A percentile compares a stretch with the other conserved stretches of the same genome.
These are phyloP conservation scores for Lasioglossum morio DNA, from an alignment of 2,888 invertebrate genomes.

Conservation along the genomic window DNA sequence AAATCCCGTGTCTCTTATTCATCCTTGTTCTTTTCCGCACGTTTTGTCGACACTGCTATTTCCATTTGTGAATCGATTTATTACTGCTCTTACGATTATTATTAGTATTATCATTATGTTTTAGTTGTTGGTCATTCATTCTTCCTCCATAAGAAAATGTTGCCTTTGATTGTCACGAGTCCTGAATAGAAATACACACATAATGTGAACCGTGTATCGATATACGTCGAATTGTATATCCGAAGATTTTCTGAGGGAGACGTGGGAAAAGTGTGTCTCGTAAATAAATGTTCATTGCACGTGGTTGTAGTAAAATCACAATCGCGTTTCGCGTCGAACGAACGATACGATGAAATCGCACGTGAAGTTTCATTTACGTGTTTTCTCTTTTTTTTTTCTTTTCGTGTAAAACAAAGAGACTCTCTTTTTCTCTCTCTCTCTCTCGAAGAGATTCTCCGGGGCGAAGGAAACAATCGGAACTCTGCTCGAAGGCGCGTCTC, in stretches of 20 bases:
- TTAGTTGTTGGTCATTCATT: neutral
- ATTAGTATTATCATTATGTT: conserved; percentile 16
- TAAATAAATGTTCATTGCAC: conserved; percentile 5
- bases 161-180: conserved; percentile 48
- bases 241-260: conserved; percentile 20
- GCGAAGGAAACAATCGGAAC: conserved; percentile 60
- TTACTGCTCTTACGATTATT: neutral
- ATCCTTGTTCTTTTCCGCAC: neutral
- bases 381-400: neutral
- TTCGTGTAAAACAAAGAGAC: neutral
- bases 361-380: neutral
- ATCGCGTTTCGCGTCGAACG: neutral
- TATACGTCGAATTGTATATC: conserved; percentile 9
- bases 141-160: conserved; percentile 14
- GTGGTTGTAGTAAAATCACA: neutral
- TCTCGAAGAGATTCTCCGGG: conserved; percentile 20
- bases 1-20: neutral
- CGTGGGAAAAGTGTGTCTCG: neutral
- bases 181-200: conserved; percentile 14
- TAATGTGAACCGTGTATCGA: neutral
- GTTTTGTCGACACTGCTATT: neutral
- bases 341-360: neutral
- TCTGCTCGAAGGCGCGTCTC: conserved; percentile 78
- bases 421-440: neutral
- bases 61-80: neutral